Base-by-base conservation (phyloP, 2,113 vertebrate species). In the Actenoides hombroni region DNA sequence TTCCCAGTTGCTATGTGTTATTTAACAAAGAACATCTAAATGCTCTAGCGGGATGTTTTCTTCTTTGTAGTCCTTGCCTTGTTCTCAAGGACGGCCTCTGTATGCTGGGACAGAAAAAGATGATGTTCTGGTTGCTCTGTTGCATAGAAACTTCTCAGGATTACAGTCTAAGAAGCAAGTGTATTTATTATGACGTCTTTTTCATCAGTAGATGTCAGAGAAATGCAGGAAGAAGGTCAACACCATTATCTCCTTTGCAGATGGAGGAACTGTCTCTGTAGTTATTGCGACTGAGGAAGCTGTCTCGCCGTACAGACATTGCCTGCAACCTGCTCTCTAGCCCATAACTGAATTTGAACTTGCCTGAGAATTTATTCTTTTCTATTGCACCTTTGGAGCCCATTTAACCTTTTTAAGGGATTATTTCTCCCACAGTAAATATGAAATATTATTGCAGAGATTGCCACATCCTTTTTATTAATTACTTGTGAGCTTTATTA, bases 331-430 rank as follows among this genome's bases (percentile, higher is more conserved):
- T 82, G 57, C 77, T 86, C 44, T 75, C 18, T 49, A 79, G 74
- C 70, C 81, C 28, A 8, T 95, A 93, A 94, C 81, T 85, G 83
- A 77, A 96, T 96, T 78, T 96, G 51, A 97, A 84, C 44, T 85
- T 95, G 56, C 70, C 88, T 92, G 67, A 96, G 63, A 94, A 96
- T 82, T 94, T 96, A 95, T 96, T 97, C 60, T 54, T 96, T 95
- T 83, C 86, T 78, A 17, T 76, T 97, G 90, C 78, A 90, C 67
- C 70, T 94, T 95, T 85, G 89, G 87, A 95, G 48, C 68, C 83
- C 60, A 65, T 81, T 90, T 97, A 94, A 96, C 82, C 93, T 97
- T 93, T 86, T 83, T 63, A 92, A 96, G 67, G 63, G 56, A 64
- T 92, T 78, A 79, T 92, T 97, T 94, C 91, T 97, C 79, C 88